A percentile compares a stretch with the other conserved stretches of the same genome.
phyloP scores from a whole-genome alignment of 2,888 invertebrate species.

The Chaetogeoica ovagalla region DNA sequence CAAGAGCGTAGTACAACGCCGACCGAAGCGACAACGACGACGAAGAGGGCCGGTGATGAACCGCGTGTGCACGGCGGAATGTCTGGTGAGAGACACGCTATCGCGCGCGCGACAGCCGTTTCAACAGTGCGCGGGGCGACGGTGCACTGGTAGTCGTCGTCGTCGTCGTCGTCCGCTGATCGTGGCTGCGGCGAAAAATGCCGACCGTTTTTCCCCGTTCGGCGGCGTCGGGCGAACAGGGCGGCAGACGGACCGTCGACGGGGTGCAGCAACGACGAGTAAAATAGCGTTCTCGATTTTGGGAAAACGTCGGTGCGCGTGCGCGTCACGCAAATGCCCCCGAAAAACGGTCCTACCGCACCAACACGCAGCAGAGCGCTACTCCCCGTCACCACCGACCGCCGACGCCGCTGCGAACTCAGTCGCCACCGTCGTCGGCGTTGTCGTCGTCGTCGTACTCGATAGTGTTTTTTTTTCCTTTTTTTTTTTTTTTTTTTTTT shows the following conservation, averaged over 20 bases:
- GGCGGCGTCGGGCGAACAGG: background rate
- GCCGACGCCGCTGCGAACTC: background rate
- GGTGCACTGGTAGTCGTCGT: conserved; percentile 3
- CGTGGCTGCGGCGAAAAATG: background rate
- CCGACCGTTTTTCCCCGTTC: conserved; percentile 11
- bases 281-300: too few relatives aligned
- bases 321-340: too few relatives aligned
- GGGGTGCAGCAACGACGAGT: background rate
- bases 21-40: background rate
- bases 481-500: background rate
- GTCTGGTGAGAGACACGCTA: conserved; percentile 17
- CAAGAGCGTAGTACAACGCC: background rate
- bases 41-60: background rate
- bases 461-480: background rate
- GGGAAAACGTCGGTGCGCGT: too few relatives aligned
- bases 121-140: background rate
- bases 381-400: background rate
- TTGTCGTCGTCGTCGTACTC: too few relatives aligned
- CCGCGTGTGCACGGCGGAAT: conserved; percentile 5
- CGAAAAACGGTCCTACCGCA: too few relatives aligned
- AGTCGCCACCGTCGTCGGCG: background rate
- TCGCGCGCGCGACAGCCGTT: conserved; percentile 37
- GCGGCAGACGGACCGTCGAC: background rate
- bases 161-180: background rate
- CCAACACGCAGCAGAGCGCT: too few relatives aligned